phyloP scores from a whole-genome alignment of 1,140 invertebrate species.

The Homarus americanus region DNA sequence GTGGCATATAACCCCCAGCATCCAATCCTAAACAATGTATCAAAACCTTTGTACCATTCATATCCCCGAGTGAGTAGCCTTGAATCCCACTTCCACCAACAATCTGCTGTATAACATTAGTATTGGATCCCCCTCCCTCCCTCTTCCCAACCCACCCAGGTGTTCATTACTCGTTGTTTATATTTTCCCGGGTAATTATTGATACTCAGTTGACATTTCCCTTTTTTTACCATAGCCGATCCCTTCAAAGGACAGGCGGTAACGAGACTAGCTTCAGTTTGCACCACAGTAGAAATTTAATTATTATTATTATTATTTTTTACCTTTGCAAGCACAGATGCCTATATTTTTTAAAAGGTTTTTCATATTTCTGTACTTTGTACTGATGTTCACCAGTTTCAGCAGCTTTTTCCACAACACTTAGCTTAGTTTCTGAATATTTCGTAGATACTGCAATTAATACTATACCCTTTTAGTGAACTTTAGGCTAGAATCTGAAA shows the following conservation, averaged over 20 bases:
- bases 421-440: conserved; percentile 47
- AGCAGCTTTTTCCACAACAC: conserved; percentile 44
- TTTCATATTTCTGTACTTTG: conserved; percentile 32
- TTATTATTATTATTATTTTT: conserved; percentile 36
- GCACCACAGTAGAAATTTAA: conserved; percentile 38
- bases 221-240: conserved; percentile 60
- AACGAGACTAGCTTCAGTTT: conserved; percentile 52
- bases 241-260: conserved; percentile 64
- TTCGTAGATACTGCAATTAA: conserved; percentile 33
- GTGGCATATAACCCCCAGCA: background rate
- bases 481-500: conserved; percentile 6
- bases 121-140: background rate
- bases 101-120: too few species aligned
- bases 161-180: conserved; percentile 43
- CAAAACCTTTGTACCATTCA: background rate
- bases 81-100: background rate
- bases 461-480: conserved; percentile 34
- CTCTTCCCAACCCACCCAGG: background rate
- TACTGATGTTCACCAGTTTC: conserved; percentile 24
- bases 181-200: conserved; percentile 38
- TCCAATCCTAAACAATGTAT: background rate
- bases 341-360: conserved; percentile 27
- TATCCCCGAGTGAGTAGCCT: background rate
- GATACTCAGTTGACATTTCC: conserved; percentile 61
- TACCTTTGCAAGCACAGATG: conserved; percentile 51